These are phyloP conservation scores for Thamnaconus septentrionalis DNA, from an alignment of 2,113 vertebrate genomes.

Conservation along the genomic window DNA sequence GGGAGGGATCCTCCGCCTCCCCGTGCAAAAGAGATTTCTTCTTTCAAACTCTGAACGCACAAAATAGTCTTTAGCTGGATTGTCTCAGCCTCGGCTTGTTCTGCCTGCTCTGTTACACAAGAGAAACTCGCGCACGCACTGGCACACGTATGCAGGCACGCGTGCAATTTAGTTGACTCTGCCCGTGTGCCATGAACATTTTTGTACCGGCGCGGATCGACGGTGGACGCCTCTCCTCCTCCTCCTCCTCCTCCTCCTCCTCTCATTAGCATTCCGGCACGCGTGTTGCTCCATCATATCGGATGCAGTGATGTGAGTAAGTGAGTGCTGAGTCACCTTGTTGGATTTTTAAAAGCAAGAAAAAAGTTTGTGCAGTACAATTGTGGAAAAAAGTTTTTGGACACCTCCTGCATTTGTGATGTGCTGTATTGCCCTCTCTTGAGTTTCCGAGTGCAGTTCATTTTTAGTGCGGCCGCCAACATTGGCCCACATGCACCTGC, in stretches of 20 bases:
- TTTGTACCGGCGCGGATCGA: not conserved
- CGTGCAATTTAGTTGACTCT: constrained; percentile 20
- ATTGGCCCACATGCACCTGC: too few relatives aligned
- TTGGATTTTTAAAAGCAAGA: constrained; percentile 7
- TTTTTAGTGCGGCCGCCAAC: too few relatives aligned
- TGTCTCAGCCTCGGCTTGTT: constrained; percentile 7
- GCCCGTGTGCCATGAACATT: constrained; percentile 45
- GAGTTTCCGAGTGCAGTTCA: too few relatives aligned
- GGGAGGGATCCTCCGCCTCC: too few relatives aligned
- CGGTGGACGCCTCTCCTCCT: not conserved
- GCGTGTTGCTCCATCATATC: constrained; percentile 12
- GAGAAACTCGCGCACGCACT: not conserved
- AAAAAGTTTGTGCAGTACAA: too few relatives aligned
- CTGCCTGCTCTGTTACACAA: constrained; percentile 35
- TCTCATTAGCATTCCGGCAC: not conserved
- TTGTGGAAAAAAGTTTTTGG: too few relatives aligned
- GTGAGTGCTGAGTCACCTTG: constrained; percentile 29
- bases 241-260: not conserved
- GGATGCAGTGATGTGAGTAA: constrained; percentile 5
- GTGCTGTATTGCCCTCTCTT: too few relatives aligned
- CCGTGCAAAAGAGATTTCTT: too few relatives aligned
- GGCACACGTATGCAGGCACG: not conserved
- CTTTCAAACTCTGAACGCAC: too few relatives aligned
- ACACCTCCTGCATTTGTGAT: too few relatives aligned
- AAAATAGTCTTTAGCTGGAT: too few relatives aligned